phyloP scores from a whole-genome alignment of 2,113 vertebrate genomes.

The Meles meles region DNA sequence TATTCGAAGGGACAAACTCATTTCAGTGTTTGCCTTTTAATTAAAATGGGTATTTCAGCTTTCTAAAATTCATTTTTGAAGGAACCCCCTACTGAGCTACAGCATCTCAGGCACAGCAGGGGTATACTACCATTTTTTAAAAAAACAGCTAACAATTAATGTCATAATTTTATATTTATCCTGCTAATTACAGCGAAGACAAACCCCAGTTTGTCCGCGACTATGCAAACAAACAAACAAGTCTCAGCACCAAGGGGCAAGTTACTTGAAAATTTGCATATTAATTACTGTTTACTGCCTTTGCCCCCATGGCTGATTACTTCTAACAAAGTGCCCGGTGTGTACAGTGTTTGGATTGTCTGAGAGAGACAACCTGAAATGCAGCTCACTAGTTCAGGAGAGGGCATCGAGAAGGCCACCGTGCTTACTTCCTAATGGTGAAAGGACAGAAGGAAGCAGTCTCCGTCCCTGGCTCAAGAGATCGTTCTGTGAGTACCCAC shows the following conservation, averaged over 20 bases:
- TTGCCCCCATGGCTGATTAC: conserved; percentile 44
- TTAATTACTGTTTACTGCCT: conserved; percentile 76
- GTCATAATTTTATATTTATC: conserved; percentile 76
- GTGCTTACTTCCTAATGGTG: background rate
- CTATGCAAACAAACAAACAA: conserved; percentile 79
- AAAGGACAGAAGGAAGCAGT: background rate
- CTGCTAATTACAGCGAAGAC: conserved; percentile 75
- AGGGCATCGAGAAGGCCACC: background rate
- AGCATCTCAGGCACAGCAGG: conserved; percentile 58
- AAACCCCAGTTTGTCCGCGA: conserved; percentile 65
- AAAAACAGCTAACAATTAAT: conserved; percentile 48
- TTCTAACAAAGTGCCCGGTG: conserved; percentile 68
- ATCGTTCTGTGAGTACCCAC: background rate
- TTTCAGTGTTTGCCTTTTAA: conserved; percentile 79
- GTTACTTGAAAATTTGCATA: conserved; percentile 81
- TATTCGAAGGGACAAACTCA: conserved; percentile 58
- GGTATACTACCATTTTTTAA: conserved; percentile 34
- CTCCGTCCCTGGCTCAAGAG: background rate
- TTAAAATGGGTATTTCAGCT: conserved; percentile 75
- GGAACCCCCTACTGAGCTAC: conserved; percentile 62
- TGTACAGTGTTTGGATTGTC: conserved; percentile 43
- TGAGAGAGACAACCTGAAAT: background rate
- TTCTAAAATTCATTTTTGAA: conserved; percentile 72
- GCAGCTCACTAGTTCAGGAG: background rate
- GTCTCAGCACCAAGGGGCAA: conserved; percentile 69